These are phyloP conservation scores for Eupeodes latifasciatus DNA, from an alignment of 2,888 invertebrate species.

Conservation along the genomic window DNA sequence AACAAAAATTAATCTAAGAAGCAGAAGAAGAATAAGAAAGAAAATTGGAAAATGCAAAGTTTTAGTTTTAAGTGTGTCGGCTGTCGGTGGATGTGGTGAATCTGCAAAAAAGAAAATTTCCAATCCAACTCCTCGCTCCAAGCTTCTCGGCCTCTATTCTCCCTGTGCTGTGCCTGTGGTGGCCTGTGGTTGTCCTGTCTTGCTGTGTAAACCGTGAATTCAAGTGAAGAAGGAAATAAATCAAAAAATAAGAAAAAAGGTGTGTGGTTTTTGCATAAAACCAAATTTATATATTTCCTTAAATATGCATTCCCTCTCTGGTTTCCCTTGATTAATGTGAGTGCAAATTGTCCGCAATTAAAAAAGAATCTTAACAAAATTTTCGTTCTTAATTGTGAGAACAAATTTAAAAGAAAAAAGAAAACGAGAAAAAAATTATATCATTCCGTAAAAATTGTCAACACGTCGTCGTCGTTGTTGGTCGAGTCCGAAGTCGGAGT, in stretches of 20 bases:
- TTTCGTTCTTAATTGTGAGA: constrained; percentile 38
- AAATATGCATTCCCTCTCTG: constrained; percentile 35
- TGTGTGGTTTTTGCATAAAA: constrained; percentile 43
- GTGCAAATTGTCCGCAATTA: constrained; percentile 10
- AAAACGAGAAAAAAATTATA: constrained; percentile 65
- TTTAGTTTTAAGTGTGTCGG: constrained; percentile 48
- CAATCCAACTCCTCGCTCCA: constrained; percentile 43
- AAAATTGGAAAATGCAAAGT: constrained; percentile 26
- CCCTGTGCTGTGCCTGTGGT: neutral
- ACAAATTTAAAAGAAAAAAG: constrained; percentile 35
- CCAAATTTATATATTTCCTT: constrained; percentile 21
- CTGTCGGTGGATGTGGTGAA: constrained; percentile 47
- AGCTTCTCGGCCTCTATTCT: neutral
- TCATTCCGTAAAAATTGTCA: constrained; percentile 73
- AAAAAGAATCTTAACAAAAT: neutral
- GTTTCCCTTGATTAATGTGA: constrained; percentile 11
- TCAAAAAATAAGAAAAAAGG: constrained; percentile 31
- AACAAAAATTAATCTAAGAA: constrained; percentile 26
- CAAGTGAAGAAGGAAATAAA: constrained; percentile 15
- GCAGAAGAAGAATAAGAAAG: constrained; percentile 17
- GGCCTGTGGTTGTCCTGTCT: constrained; percentile 20
- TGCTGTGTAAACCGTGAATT: constrained; percentile 46
- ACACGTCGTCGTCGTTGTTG: constrained; percentile 68
- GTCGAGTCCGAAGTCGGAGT: neutral
- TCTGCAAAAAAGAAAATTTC: constrained; percentile 69